Evolutionary conservation across 2,113 vertebrate species (phyloP).

Genomic region (Lophochroa leadbeateri): DNA sequence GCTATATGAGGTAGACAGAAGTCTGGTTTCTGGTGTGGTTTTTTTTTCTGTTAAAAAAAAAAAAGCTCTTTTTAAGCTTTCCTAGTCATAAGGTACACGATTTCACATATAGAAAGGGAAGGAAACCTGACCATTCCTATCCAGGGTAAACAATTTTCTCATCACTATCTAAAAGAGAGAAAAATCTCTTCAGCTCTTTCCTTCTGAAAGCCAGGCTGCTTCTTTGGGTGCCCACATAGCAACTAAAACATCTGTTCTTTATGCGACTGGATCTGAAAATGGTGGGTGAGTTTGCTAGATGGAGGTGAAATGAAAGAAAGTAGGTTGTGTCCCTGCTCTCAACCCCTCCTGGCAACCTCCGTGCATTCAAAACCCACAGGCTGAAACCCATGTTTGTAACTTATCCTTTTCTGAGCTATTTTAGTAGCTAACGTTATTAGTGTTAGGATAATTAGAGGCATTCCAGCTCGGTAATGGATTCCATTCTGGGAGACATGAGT

Average conservation of each 20-base stretch:
- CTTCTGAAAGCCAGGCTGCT: background rate
- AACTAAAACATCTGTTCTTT: background rate
- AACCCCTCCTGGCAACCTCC: slow-evolving; percentile 10
- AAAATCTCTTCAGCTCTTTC: background rate
- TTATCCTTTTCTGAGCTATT: slow-evolving; percentile 33
- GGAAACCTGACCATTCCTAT: background rate
- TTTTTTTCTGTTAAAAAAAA: background rate
- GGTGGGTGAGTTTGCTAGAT: background rate
- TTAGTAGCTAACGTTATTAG: slow-evolving; percentile 35
- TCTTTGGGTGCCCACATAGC: background rate
- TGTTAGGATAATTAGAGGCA: slow-evolving; percentile 30
- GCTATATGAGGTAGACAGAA: slow-evolving; percentile 33
- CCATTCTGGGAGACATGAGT: slow-evolving; percentile 17
- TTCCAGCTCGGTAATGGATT: slow-evolving; percentile 36
- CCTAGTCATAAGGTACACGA: background rate
- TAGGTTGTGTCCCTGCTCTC: background rate
- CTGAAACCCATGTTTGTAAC: slow-evolving; percentile 19
- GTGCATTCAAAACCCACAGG: background rate
- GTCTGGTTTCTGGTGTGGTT: background rate
- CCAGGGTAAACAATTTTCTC: background rate
- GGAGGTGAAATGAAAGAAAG: background rate
- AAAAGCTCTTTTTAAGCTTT: background rate
- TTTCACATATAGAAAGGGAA: background rate
- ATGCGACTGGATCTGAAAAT: background rate
- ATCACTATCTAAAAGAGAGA: background rate